Percentiles rank a stretch among this genome's conserved stretches.
Evolutionary conservation across 2,888 invertebrate genomes (phyloP).

Genomic region (Ormyrus thymus): DNA sequence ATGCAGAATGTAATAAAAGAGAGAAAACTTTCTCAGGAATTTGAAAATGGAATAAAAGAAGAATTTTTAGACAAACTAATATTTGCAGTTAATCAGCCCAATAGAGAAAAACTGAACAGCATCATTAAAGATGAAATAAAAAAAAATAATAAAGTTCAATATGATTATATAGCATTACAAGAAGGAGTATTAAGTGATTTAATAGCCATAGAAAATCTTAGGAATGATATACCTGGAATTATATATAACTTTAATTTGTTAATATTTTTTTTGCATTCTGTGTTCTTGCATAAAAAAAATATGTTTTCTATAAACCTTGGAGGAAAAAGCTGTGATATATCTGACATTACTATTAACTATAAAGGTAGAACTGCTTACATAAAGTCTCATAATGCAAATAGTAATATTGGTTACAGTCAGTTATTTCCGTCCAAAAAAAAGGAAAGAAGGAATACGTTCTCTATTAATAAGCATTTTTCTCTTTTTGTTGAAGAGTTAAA

Average conservation of each 20-base stretch:
- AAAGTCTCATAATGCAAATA: conserved; percentile 7
- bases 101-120: conserved; percentile 60
- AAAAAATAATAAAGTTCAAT: conserved; percentile 47
- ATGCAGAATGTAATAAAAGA: conserved; percentile 59
- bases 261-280: conserved; percentile 4
- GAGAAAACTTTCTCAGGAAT: conserved; percentile 56
- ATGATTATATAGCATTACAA: conserved; percentile 60
- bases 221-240: conserved; percentile 25
- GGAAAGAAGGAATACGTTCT: conserved; percentile 3
- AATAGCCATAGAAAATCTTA: conserved; percentile 31
- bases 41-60: conserved; percentile 58
- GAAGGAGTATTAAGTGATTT: conserved; percentile 58
- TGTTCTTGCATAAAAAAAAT: conserved; percentile 22
- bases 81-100: conserved; percentile 55
- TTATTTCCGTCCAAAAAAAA: conserved; percentile 23
- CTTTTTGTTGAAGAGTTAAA: conserved; percentile 14
- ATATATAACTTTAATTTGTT: conserved; percentile 30
- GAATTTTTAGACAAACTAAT: conserved; percentile 62
- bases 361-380: conserved; percentile 42
- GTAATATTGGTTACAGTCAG: conserved; percentile 23
- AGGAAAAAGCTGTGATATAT: background rate
- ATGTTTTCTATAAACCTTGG: conserved; percentile 1
- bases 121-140: conserved; percentile 62
- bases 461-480: conserved; percentile 34
- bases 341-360: conserved; percentile 9